Percentiles rank a stretch among this genome's conserved stretches.
Conservation (phyloP, 2,113 vertebrate species). For the Choloepus hoffmanni region DNA sequence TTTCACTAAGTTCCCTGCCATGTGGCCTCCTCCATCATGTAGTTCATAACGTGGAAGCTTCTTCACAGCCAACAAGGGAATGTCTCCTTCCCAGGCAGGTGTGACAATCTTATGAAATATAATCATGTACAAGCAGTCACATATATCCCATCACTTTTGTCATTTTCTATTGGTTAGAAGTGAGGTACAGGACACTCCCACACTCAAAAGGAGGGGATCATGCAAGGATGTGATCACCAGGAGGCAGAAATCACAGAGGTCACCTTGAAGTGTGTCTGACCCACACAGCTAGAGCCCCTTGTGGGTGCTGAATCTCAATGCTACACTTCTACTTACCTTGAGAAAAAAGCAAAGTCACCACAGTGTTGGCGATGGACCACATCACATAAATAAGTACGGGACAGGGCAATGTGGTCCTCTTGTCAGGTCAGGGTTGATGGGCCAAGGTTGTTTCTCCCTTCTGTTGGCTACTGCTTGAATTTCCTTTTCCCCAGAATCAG, state of each 20-base stretch:
- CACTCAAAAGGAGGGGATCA: not conserved
- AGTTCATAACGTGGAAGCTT: not conserved
- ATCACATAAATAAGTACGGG: not conserved
- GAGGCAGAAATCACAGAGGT: not conserved
- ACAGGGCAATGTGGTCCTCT: not conserved
- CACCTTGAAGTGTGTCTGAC: not conserved
- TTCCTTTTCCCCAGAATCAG: not conserved
- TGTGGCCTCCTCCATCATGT: not conserved
- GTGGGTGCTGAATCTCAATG: not conserved
- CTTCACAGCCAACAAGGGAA: not conserved
- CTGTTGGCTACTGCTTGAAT: not conserved
- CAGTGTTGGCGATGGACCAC: not conserved
- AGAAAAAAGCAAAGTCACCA: not conserved
- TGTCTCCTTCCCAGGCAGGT: not conserved
- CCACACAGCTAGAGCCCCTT: not conserved
- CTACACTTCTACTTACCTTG: not conserved
- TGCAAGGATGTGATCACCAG: not conserved
- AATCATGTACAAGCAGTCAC: rapidly evolving
- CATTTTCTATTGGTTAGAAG: not conserved
- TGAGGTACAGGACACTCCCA: not conserved
- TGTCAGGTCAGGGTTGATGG: not conserved
- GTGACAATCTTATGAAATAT: not conserved
- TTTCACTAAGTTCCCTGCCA: not conserved
- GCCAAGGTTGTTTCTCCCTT: not conserved
- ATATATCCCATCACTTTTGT: not conserved